A percentile compares a stretch with the other conserved stretches of the same genome.
These are phyloP conservation scores for Laticauda laticaudata DNA, from an alignment of 2,113 vertebrate genomes.

Conservation along the genomic window DNA sequence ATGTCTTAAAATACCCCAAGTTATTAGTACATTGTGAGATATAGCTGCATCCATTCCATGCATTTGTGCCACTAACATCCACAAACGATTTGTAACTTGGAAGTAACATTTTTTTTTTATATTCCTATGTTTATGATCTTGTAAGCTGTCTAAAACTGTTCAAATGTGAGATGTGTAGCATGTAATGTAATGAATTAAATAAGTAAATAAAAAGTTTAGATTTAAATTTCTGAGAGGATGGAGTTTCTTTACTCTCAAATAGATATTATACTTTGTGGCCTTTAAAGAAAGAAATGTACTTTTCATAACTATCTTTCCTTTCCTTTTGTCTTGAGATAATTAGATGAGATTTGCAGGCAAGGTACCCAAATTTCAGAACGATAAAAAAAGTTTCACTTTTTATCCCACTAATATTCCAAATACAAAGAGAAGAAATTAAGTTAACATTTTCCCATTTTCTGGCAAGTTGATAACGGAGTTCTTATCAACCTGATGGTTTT, in stretches of 20 bases:
- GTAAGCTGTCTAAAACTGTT: background rate
- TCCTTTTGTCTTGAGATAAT: background rate
- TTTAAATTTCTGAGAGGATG: background rate
- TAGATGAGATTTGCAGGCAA: background rate
- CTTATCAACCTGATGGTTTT: too few species aligned
- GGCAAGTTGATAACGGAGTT: background rate
- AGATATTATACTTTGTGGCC: background rate
- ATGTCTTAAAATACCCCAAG: background rate
- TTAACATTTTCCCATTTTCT: background rate
- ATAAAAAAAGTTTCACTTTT: background rate
- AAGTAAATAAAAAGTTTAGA: background rate
- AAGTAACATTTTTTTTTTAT: background rate
- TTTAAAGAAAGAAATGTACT: background rate
- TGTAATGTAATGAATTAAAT: background rate
- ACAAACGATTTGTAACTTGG: background rate
- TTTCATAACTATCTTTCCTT: background rate
- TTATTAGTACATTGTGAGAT: background rate
- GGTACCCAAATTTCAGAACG: background rate
- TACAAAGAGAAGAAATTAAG: background rate
- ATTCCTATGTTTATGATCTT: background rate
- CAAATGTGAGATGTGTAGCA: background rate
- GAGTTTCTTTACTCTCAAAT: background rate
- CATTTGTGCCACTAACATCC: background rate
- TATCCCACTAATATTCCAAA: background rate
- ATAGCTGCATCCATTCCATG: background rate